phyloP scores from a whole-genome alignment of 2,888 invertebrate genomes.

The Pammene fasciana region DNA sequence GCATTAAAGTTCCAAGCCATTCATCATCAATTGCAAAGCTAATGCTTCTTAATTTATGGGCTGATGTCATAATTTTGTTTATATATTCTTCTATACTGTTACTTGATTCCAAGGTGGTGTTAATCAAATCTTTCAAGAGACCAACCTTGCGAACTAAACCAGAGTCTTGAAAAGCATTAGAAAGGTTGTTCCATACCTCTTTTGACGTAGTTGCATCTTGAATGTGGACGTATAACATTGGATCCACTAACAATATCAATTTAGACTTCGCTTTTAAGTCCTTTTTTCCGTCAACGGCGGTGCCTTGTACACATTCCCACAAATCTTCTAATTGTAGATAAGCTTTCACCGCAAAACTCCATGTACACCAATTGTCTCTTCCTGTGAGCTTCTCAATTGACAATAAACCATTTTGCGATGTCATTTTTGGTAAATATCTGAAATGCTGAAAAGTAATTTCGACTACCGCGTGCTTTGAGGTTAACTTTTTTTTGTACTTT shows the following conservation, averaged over 20 bases:
- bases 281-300: background rate
- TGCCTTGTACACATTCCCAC: constrained; percentile 13
- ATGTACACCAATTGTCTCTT: constrained; percentile 19
- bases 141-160: constrained; percentile 6
- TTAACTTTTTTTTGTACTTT: background rate
- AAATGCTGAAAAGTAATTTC: constrained; percentile 4
- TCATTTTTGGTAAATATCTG: background rate
- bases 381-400: constrained; percentile 31
- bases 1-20: constrained; percentile 7
- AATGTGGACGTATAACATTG: constrained; percentile 42
- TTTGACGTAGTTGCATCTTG: constrained; percentile 42
- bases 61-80: constrained; percentile 1
- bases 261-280: constrained; percentile 40
- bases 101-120: constrained; percentile 3
- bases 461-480: background rate
- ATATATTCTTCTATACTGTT: constrained; percentile 4
- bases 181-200: constrained; percentile 43
- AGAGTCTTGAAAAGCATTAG: constrained; percentile 45
- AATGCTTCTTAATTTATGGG: background rate
- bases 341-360: constrained; percentile 31
- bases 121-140: background rate
- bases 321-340: constrained; percentile 29
- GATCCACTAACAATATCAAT: constrained; percentile 36
- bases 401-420: background rate
- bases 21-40: constrained; percentile 1